These are phyloP conservation scores for Threskiornis aethiopicus DNA, from an alignment of 2,797 vertebrate species.

Conservation along the genomic window DNA sequence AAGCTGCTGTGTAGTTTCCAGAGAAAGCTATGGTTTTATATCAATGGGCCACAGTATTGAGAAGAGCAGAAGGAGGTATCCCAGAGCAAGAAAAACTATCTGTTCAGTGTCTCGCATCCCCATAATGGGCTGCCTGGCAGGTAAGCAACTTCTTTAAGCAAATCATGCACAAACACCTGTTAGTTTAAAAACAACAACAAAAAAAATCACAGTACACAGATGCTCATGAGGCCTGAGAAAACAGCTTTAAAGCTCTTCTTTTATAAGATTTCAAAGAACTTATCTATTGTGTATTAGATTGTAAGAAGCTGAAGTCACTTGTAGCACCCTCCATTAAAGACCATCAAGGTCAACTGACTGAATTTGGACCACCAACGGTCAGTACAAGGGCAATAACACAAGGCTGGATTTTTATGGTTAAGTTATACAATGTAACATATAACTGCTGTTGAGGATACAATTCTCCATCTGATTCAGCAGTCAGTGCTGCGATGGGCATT, in stretches of 20 bases:
- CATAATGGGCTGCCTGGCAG: not conserved
- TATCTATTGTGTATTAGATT: not conserved
- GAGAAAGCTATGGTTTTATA: not conserved
- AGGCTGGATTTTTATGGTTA: not conserved
- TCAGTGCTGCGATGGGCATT: rapidly evolving
- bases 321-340: not conserved
- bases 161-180: not conserved
- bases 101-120: not conserved
- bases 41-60: not conserved
- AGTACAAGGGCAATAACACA: not conserved
- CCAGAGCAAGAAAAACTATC: not conserved
- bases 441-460: not conserved
- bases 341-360: not conserved
- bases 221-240: not conserved
- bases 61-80: not conserved
- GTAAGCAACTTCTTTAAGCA: not conserved
- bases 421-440: rapidly evolving
- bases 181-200: not conserved
- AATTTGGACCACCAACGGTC: not conserved
- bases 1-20: not conserved
- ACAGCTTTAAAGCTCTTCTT: not conserved
- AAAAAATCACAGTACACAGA: not conserved
- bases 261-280: not conserved
- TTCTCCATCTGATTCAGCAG: rapidly evolving
- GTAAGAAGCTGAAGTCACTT: not conserved